Percentiles rank a stretch among this genome's conserved stretches.
Evolutionary conservation across 2,797 vertebrate species (phyloP).

Genomic region (Geotrypetes seraphini): DNA sequence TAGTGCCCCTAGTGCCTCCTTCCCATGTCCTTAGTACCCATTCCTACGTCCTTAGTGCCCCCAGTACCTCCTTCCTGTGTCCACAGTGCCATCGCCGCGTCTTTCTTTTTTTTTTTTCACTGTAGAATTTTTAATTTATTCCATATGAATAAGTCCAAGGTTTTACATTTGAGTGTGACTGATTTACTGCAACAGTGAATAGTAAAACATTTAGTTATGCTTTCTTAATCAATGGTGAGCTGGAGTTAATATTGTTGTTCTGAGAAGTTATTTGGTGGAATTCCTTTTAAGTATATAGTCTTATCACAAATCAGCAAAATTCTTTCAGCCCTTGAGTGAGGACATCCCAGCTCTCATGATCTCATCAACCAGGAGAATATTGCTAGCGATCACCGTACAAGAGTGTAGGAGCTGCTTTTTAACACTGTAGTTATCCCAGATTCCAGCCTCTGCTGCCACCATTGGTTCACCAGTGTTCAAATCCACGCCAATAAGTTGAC

Average conservation of each 20-base stretch:
- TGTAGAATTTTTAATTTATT: slow-evolving; percentile 28
- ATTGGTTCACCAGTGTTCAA: slow-evolving; percentile 87
- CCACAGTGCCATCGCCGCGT: too few relatives aligned
- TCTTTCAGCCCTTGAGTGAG: slow-evolving; percentile 82
- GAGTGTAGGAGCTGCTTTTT: slow-evolving; percentile 97
- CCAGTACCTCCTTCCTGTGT: too few relatives aligned
- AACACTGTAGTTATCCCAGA: slow-evolving; percentile 96
- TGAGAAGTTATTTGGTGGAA: background rate
- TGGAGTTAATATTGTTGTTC: background rate
- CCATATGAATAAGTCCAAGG: slow-evolving; percentile 15
- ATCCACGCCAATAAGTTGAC: slow-evolving; percentile 82
- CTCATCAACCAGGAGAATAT: slow-evolving; percentile 94
- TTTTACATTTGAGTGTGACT: slow-evolving; percentile 10
- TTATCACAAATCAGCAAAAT: background rate
- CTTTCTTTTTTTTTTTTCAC: too few relatives aligned
- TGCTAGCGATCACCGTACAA: slow-evolving; percentile 92
- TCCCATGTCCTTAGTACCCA: too few relatives aligned
- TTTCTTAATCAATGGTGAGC: slow-evolving; percentile 16
- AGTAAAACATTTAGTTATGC: background rate
- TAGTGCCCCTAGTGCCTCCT: too few relatives aligned
- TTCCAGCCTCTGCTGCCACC: slow-evolving; percentile 77
- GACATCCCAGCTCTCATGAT: slow-evolving; percentile 97
- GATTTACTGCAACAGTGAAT: background rate
- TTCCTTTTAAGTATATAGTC: background rate
- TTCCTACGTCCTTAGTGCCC: too few relatives aligned